Percentiles rank a stretch among this genome's conserved stretches.
phyloP scores from a whole-genome alignment of 2,797 vertebrate genomes.

The Peromyscus attwateri region DNA sequence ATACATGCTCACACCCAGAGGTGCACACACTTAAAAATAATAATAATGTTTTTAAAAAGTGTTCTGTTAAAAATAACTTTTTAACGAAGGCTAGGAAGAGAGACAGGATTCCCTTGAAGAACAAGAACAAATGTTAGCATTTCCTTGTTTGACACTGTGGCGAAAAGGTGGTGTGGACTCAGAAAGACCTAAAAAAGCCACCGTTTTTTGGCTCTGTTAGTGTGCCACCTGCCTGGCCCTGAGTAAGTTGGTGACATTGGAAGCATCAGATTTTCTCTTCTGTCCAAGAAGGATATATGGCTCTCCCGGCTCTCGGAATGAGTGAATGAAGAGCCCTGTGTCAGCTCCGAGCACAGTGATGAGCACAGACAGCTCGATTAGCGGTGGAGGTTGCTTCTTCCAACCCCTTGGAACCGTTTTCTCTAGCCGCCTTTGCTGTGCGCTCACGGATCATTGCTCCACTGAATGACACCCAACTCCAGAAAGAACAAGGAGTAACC shows the following conservation, averaged over 20 bases:
- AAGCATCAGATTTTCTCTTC: conserved; percentile 36
- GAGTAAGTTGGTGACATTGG: not conserved
- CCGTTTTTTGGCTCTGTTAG: not conserved
- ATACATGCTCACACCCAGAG: not conserved
- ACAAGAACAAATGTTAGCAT: not conserved
- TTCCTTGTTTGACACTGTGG: not conserved
- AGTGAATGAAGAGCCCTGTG: not conserved
- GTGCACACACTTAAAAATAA: not conserved
- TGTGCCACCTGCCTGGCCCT: not conserved
- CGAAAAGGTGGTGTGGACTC: not conserved
- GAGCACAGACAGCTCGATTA: not conserved
- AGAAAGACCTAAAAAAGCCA: not conserved
- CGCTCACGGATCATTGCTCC: not conserved
- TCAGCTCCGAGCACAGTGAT: not conserved
- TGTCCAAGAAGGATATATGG: conserved; percentile 12
- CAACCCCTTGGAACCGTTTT: conserved; percentile 13
- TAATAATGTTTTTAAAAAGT: not conserved
- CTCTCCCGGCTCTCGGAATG: not conserved
- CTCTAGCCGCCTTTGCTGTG: not conserved
- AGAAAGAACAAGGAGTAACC: conserved; percentile 49
- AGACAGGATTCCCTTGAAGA: not conserved
- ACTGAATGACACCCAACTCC: not conserved
- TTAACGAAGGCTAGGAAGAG: not conserved
- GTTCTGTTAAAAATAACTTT: not conserved
- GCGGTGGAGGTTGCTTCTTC: conserved; percentile 15